A percentile compares a stretch with the other conserved stretches of the same genome.
phyloP scores from a whole-genome alignment of 1,140 invertebrate genomes.

The Drosophila gunungcola region DNA sequence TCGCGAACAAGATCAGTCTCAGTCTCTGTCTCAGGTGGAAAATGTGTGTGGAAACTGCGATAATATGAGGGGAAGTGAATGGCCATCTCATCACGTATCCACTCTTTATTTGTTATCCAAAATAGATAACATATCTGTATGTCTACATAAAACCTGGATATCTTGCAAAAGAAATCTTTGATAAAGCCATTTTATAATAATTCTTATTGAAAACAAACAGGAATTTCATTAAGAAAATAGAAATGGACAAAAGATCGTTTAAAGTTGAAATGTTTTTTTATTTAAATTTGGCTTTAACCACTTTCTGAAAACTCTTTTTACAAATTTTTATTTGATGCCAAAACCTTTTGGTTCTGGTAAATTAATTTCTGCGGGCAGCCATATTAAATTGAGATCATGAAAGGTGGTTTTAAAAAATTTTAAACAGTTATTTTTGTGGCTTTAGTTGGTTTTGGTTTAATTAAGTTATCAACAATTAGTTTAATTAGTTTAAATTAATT shows the following conservation, averaged over 20 bases:
- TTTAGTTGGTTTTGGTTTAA: too few species aligned
- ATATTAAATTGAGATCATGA: not conserved
- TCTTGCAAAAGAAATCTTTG: not conserved
- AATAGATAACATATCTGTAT: not conserved
- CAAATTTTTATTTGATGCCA: not conserved
- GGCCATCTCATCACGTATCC: conserved; percentile 8
- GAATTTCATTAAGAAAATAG: too few species aligned
- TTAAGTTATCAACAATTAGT: too few species aligned
- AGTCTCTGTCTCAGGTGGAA: not conserved
- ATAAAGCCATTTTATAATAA: not conserved
- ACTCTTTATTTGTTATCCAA: not conserved
- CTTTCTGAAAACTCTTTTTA: not conserved
- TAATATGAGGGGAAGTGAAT: not conserved
- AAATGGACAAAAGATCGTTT: too few species aligned
- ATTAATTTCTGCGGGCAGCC: conserved; percentile 5
- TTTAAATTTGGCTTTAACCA: not conserved
- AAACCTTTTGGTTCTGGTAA: not conserved
- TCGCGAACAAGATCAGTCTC: conserved; percentile 8
- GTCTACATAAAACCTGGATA: too few species aligned
- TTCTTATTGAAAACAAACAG: not conserved
- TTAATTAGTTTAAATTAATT: too few species aligned
- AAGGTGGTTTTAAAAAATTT: not conserved
- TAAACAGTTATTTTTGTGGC: not conserved
- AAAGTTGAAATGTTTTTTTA: too few species aligned
- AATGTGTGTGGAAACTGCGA: conserved; percentile 10